These are phyloP conservation scores for Cenopis cana DNA, from an alignment of 2,888 invertebrate genomes.

Conservation along the genomic window DNA sequence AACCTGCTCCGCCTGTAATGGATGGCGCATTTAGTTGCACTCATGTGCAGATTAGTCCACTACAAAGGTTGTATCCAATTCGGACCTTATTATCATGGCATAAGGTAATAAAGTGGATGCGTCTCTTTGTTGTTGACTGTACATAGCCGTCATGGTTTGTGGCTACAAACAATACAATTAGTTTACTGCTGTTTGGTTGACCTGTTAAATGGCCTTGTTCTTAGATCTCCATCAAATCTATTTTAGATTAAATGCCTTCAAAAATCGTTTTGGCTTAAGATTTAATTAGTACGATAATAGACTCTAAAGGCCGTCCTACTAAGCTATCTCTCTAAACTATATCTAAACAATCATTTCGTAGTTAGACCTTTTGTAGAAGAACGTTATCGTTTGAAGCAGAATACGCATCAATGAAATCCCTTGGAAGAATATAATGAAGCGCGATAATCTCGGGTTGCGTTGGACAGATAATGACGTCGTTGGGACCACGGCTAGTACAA, in stretches of 20 bases:
- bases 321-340: too few species aligned
- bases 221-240: too few species aligned
- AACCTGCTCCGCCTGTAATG: slow-evolving; percentile 23
- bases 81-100: too few species aligned
- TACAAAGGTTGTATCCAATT: too few species aligned
- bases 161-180: background rate
- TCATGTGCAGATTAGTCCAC: slow-evolving; percentile 14
- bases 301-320: too few species aligned
- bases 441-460: slow-evolving; percentile 19
- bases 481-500: background rate
- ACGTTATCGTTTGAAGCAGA: slow-evolving; percentile 10
- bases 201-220: too few species aligned
- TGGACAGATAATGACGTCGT: slow-evolving; percentile 31
- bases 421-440: slow-evolving; percentile 32
- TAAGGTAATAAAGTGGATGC: too few species aligned
- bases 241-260: too few species aligned
- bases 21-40: slow-evolving; percentile 28
- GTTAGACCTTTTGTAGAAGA: slow-evolving; percentile 5
- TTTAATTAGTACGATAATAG: too few species aligned
- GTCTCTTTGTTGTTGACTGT: background rate
- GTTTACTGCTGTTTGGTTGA: too few species aligned
- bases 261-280: too few species aligned
- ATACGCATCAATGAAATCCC: slow-evolving; percentile 24
- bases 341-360: background rate
- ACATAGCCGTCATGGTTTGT: background rate